phyloP scores from a whole-genome alignment of 2,797 vertebrate genomes.

The Tadarida brasiliensis region DNA sequence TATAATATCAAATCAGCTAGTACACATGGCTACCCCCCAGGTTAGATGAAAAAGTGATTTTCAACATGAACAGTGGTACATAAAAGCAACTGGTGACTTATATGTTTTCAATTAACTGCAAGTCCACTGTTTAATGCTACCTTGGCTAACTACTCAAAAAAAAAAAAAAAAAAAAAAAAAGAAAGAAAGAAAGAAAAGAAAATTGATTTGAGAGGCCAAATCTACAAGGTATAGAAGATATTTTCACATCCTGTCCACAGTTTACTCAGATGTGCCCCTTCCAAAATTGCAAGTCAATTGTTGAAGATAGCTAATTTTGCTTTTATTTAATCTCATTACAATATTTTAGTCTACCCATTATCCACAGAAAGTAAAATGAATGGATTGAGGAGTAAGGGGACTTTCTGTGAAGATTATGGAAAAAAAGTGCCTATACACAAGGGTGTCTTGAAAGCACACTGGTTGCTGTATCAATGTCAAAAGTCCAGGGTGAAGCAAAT shows the following conservation, averaged over 20 bases:
- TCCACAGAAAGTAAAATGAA: not conserved
- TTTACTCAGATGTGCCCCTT: not conserved
- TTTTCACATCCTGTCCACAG: not conserved
- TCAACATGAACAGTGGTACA: constrained; percentile 58
- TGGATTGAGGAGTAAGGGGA: not conserved
- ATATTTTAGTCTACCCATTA: not conserved
- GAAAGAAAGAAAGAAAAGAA: too few relatives aligned
- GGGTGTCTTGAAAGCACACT: not conserved
- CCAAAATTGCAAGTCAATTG: not conserved
- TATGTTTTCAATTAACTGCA: constrained; percentile 50
- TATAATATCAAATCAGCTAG: constrained; percentile 35
- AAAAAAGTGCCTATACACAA: not conserved
- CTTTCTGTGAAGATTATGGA: not conserved
- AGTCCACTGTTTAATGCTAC: constrained; percentile 58
- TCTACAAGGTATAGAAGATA: not conserved
- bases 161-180: too few relatives aligned
- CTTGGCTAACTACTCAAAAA: constrained; percentile 60
- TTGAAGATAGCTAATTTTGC: not conserved
- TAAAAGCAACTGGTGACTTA: constrained; percentile 73
- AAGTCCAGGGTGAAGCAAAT: not conserved
- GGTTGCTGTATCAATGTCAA: not conserved
- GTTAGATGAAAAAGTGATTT: constrained; percentile 71
- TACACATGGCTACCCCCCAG: not conserved
- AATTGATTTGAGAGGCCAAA: constrained; percentile 35
- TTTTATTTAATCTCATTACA: not conserved